phyloP scores from a whole-genome alignment of 1,140 invertebrate genomes.

The Thereuonema tuberculata region DNA sequence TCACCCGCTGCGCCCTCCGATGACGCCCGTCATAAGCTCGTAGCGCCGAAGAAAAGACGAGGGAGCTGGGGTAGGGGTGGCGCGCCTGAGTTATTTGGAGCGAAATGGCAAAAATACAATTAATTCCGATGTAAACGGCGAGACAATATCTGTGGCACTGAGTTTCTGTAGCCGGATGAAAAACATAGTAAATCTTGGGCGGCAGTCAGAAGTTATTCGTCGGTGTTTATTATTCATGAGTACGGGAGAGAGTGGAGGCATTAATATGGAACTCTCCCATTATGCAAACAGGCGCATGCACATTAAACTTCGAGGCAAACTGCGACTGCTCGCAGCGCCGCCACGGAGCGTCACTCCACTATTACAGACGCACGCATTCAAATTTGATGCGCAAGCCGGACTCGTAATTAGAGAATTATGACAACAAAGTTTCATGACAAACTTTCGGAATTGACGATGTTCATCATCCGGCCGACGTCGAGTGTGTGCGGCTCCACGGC shows the following conservation, averaged over 20 bases:
- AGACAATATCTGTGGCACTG: not conserved
- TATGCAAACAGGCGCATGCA: slow-evolving; percentile 3
- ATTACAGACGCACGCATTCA: not conserved
- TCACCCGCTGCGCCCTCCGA: too few relatives aligned
- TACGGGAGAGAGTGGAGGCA: not conserved
- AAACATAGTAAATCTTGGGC: not conserved
- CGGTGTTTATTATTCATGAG: slow-evolving; percentile 6
- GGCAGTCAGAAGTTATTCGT: not conserved
- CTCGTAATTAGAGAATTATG: slow-evolving; percentile 5
- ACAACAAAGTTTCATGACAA: not conserved
- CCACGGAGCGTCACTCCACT: not conserved
- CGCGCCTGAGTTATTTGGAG: not conserved
- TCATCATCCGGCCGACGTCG: not conserved
- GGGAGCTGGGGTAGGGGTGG: not conserved
- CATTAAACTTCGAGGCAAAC: not conserved
- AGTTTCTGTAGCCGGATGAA: not conserved
- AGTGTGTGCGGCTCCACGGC: not conserved
- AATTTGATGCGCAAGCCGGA: not conserved
- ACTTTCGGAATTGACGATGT: not conserved
- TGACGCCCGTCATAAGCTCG: too few relatives aligned
- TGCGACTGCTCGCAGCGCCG: not conserved
- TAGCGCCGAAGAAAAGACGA: too few relatives aligned
- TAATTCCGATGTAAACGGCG: not conserved
- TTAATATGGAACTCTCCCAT: slow-evolving; percentile 5
- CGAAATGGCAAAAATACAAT: not conserved